Evolutionary conservation across 2,797 vertebrate species (phyloP).

Genomic region (Melanotaenia boesemani): DNA sequence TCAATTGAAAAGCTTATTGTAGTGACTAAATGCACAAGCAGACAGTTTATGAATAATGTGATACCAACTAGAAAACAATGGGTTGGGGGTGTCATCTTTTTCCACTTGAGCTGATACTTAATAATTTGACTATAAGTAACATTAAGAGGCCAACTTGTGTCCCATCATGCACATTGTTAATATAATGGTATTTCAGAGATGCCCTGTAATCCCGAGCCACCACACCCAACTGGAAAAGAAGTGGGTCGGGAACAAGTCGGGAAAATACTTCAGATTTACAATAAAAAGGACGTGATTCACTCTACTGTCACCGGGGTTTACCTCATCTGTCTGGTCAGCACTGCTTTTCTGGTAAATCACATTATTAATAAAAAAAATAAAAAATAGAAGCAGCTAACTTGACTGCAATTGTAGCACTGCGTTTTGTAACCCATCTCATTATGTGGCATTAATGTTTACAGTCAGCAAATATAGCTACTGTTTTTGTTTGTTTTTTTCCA

Average conservation of each 20-base stretch:
- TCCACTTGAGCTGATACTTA: background rate
- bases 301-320: background rate
- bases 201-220: background rate
- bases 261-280: conserved; percentile 24
- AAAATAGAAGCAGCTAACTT: background rate
- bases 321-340: background rate
- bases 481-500: too few species aligned
- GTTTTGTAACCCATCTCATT: background rate
- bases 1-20: background rate
- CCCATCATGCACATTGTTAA: background rate
- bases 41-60: background rate
- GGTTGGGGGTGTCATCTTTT: background rate
- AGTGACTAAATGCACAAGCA: background rate
- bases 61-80: background rate
- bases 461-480: too few species aligned
- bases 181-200: background rate
- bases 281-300: background rate
- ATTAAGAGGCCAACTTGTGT: background rate
- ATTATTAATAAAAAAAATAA: background rate
- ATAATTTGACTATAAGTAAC: background rate
- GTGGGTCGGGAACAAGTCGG: conserved; percentile 8
- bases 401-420: background rate
- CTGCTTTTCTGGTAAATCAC: background rate
- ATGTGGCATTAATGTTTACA: background rate
- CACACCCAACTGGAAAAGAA: conserved; percentile 22